Conservation (phyloP, 2,113 vertebrate species). For the Percopsis transmontana region DNA sequence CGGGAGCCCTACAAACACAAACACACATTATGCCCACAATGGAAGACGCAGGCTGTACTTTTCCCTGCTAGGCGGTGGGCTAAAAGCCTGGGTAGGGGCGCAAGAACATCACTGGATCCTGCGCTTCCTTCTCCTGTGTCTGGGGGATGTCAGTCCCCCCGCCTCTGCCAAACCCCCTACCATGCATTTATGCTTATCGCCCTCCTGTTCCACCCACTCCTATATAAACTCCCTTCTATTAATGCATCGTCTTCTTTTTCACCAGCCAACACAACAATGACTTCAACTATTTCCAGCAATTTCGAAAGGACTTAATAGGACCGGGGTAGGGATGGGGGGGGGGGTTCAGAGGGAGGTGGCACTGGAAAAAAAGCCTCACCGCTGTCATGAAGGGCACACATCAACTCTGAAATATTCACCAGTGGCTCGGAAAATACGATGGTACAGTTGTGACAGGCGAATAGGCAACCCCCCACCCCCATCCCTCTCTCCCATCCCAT, state of each 20-base stretch:
- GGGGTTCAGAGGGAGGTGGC: conserved; percentile 46
- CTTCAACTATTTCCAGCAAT: conserved; percentile 65
- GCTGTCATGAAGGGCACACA: conserved; percentile 95
- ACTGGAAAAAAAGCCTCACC: conserved; percentile 50
- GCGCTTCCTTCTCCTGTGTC: conserved; percentile 68
- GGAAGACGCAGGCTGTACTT: conserved; percentile 72
- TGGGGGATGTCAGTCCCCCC: too few species aligned
- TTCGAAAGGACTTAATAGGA: conserved; percentile 51
- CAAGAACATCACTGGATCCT: conserved; percentile 64
- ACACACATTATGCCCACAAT: conserved; percentile 73
- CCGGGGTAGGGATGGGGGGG: conserved; percentile 44
- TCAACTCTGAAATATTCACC: conserved; percentile 99
- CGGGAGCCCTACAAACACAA: conserved; percentile 43
- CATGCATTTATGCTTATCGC: conserved; percentile 63
- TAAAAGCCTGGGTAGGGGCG: conserved; percentile 69
- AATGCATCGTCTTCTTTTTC: conserved; percentile 50
- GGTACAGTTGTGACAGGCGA: conserved; percentile 92
- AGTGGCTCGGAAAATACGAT: conserved; percentile 95
- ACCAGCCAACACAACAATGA: conserved; percentile 52
- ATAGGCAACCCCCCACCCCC: conserved; percentile 82
- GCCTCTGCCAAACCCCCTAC: too few species aligned
- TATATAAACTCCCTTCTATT: conserved; percentile 66
- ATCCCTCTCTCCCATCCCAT: conserved; percentile 51
- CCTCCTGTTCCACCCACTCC: conserved; percentile 55
- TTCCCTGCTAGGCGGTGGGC: conserved; percentile 65